Base-by-base conservation (phyloP, 2,797 vertebrate genomes). In the Tragopan temminckii region DNA sequence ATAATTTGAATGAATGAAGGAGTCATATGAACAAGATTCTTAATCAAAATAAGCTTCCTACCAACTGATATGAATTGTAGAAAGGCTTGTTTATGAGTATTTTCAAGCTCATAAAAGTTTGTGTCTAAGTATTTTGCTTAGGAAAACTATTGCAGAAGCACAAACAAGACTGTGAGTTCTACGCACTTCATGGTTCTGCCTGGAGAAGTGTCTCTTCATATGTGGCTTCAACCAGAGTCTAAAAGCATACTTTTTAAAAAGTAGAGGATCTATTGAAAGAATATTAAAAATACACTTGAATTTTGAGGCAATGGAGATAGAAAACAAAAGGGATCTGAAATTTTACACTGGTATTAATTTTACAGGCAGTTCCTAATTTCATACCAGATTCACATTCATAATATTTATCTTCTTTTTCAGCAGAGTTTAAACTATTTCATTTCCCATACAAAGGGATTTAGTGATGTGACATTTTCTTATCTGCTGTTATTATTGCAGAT, bases 161-260 rank as follows among this genome's bases (percentile, higher is more conserved):
- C 6, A 63, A 43, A 18, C 1, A 3, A 31, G 31, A 25, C 6
- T 25, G 14, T 16, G 4, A 11, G 12, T 64, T 81, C 36, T 59
- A 20, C 1, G 0, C 5, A 33, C 3, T 1, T 1, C 29, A 18
- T 8, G 8, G 13, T 59, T 85, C 21, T 36, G 9, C 35, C 17
- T 2, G 1, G 12, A 43, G 18, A 61, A n/a, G 8, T 3, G 23
- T 1, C 1, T 61, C 18, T 61, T 38, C 3, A 1, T 10, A 18
- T 4, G 5, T 74, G 7, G 4, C 19, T 86, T 86, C 31, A 61
- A 13, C 5, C 29, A 20, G 63, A 75, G 20, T 11, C 12, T 42
- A 42, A 62, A 38, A 48, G 15, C 2, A 29, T 1, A 1, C 31
- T 13, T 61, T 69, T 75, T 9, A 13, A 7, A 23, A 48, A 19